A percentile compares a stretch with the other conserved stretches of the same genome.
Conservation (phyloP, 2,797 vertebrate species). For the Sebastes cheni region DNA sequence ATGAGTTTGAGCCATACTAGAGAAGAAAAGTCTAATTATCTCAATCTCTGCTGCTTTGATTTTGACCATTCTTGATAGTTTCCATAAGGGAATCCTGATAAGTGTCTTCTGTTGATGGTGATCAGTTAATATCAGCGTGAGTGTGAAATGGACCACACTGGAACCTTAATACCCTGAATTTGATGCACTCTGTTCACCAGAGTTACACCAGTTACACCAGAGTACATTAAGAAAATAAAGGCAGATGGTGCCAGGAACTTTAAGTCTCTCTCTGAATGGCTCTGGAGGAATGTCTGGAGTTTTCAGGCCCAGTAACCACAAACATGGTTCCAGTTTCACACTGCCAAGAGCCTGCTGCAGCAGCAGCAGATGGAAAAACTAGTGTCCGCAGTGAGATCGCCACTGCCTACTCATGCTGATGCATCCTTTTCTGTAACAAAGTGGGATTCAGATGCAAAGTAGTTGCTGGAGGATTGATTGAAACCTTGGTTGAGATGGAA, state of each 20-base stretch:
- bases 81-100: neutral
- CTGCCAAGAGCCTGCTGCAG: slow-evolving; percentile 18
- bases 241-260: slow-evolving; percentile 42
- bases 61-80: neutral
- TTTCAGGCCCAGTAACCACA: slow-evolving; percentile 52
- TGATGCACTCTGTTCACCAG: neutral
- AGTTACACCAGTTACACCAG: neutral
- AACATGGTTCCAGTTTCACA: slow-evolving; percentile 33
- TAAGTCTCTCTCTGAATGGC: slow-evolving; percentile 35
- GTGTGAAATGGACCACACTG: slow-evolving; percentile 11
- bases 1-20: neutral
- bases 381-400: neutral
- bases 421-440: neutral
- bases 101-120: neutral
- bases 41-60: neutral
- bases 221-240: slow-evolving; percentile 27
- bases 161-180: slow-evolving; percentile 7
- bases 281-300: slow-evolving; percentile 62
- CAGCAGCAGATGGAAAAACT: slow-evolving; percentile 10
- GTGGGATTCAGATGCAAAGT: slow-evolving; percentile 19
- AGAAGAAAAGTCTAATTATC: neutral
- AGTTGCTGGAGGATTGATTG: neutral
- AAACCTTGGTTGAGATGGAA: slow-evolving; percentile 4
- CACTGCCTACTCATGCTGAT: slow-evolving; percentile 1
- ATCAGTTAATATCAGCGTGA: neutral